A percentile compares a stretch with the other conserved stretches of the same genome.
phyloP scores from a whole-genome alignment of 2,888 invertebrate species.

The Harpagoxenus sublaevis region DNA sequence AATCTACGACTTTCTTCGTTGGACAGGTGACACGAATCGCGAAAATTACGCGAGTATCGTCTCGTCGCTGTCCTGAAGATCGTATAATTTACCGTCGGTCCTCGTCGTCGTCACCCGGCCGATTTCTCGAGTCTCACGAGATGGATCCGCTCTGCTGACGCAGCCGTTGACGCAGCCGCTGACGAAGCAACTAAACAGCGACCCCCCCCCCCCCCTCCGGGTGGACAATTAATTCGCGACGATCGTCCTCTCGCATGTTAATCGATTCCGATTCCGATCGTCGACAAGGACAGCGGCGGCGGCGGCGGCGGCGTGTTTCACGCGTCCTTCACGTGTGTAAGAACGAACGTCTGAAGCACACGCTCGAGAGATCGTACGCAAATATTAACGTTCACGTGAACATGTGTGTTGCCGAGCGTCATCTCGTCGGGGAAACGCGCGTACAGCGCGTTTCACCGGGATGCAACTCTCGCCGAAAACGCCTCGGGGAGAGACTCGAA shows the following conservation, averaged over 20 bases:
- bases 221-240: not conserved
- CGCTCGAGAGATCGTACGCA: not conserved
- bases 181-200: not conserved
- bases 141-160: not conserved
- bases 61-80: conserved; percentile 1
- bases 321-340: not conserved
- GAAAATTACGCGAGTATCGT: not conserved
- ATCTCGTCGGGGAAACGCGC: not conserved
- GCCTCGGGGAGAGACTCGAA: conserved; percentile 28
- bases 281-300: not conserved
- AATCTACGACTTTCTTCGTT: not conserved
- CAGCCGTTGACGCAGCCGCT: not conserved
- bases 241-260: not conserved
- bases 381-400: not conserved
- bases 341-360: too few species aligned
- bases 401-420: not conserved
- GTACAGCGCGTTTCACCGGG: not conserved
- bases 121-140: conserved; percentile 15
- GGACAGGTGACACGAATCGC: not conserved
- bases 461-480: conserved; percentile 15
- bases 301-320: not conserved
- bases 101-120: too few species aligned
- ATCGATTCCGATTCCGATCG: conserved; percentile 5
- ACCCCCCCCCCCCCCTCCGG: too few species aligned
- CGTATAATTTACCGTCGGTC: not conserved